Evolutionary conservation across 2,797 vertebrate species (phyloP).

Genomic region (Pristis pectinata): DNA sequence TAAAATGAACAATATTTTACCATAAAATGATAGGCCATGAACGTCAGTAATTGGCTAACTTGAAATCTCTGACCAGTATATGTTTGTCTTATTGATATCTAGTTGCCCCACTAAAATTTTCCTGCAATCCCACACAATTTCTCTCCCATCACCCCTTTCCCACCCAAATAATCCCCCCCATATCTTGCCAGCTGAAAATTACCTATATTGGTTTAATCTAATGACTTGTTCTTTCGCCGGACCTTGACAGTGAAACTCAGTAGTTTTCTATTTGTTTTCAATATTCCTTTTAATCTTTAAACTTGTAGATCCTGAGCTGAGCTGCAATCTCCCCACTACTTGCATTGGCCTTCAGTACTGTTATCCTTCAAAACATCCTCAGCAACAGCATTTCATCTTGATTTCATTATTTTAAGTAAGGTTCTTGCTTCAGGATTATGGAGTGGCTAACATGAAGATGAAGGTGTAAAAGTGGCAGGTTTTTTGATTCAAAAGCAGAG

Average conservation of each 20-base stretch:
- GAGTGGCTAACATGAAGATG: background rate
- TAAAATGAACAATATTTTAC: background rate
- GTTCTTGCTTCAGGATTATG: background rate
- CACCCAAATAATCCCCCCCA: background rate
- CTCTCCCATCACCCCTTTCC: background rate
- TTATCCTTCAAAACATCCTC: background rate
- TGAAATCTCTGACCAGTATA: background rate
- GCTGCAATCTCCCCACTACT: background rate
- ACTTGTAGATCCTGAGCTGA: background rate
- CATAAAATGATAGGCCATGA: background rate
- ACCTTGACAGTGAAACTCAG: background rate
- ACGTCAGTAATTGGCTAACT: background rate
- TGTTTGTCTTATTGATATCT: background rate
- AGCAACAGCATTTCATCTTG: background rate
- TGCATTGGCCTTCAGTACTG: background rate
- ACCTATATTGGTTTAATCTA: background rate
- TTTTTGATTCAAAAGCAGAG: background rate
- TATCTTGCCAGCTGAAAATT: background rate
- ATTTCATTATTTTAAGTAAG: background rate
- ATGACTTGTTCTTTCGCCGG: background rate
- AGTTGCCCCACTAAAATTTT: background rate
- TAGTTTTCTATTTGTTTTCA: background rate
- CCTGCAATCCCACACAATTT: background rate
- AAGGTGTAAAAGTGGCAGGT: background rate
- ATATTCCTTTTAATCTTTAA: background rate